A percentile compares a stretch with the other conserved stretches of the same genome.
These are phyloP conservation scores for Xanthorhoe designata DNA, from an alignment of 2,888 invertebrate genomes.

Conservation along the genomic window DNA sequence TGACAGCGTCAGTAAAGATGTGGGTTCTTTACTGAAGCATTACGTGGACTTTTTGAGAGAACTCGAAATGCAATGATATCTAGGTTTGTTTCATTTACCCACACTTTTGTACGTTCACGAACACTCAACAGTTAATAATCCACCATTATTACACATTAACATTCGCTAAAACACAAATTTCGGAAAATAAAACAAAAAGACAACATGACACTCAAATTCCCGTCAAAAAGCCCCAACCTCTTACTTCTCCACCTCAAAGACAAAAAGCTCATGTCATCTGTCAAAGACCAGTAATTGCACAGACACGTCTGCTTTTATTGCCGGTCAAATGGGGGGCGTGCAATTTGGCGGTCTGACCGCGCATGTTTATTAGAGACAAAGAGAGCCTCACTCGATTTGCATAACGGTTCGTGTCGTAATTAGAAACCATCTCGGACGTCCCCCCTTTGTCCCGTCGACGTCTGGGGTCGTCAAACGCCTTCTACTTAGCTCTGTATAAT, in stretches of 20 bases:
- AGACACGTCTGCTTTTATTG: constrained; percentile 73
- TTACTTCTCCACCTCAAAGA: neutral
- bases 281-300: constrained; percentile 73
- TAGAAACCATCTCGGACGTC: constrained; percentile 83
- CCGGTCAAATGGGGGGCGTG: constrained; percentile 67
- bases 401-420: constrained; percentile 84
- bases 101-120: too few relatives aligned
- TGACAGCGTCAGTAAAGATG: too few relatives aligned
- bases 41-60: too few relatives aligned
- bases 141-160: too few relatives aligned
- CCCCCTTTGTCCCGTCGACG: constrained; percentile 78
- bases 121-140: too few relatives aligned
- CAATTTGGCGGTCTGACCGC: constrained; percentile 80
- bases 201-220: too few relatives aligned
- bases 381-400: constrained; percentile 79
- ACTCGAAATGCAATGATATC: too few relatives aligned
- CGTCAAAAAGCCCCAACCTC: too few relatives aligned
- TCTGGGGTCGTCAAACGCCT: constrained; percentile 73
- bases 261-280: constrained; percentile 50
- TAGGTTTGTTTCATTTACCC: too few relatives aligned
- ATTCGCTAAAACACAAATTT: too few relatives aligned
- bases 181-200: too few relatives aligned
- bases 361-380: constrained; percentile 84
- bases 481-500: constrained; percentile 76
- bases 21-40: too few relatives aligned